Evolutionary conservation across 2,888 invertebrate species (phyloP), one percentile per base, ranked within the genome.

Genomic region (Tipula lateralis): DNA sequence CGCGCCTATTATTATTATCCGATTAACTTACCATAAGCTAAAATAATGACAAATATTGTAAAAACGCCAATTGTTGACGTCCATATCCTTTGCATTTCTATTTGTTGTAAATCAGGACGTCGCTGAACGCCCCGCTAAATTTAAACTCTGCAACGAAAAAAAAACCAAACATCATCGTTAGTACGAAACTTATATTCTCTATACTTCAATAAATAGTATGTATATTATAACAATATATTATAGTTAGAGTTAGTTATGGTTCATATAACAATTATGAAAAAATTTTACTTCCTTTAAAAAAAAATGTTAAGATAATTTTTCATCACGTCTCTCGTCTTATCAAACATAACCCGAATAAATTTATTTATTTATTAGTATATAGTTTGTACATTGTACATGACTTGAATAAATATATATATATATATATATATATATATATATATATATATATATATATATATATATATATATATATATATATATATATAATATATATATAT

Each of bases 41-140:
- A 30, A 30, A 82, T 82, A 82, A 82, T 32, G n/a, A 82, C 29
- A 82, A 82, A 82, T 30, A 30, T 30, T 82, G 32, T 30, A 32
- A 82, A 32, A 32, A 82, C 82, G 32, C 82, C 29, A 82, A 82
- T 16, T 82, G 82, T n/a, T 30, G 82, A 82, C n/a, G 82, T 82
- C 82, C 82, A 82, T 82, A 82, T 82, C 32, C 32, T 82, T 29
- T 30, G 82, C 82, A 82, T 82, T 82, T 66, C 66, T 66, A 66
- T 66, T 19, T 66, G 66, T 66, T 66, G 9, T 4, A 24, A 66
- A 24, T 24, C 19, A 66, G 66, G 66, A 66, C 66, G 66, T 24
- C 66, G 24, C 24, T 9, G 24, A 66, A 66, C 66, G 66, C 24
- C 66, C 66, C 24, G 66, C 66, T 19, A 24, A 66, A 66, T 24